phyloP scores from a whole-genome alignment of 2,797 vertebrate genomes.

The Parauchenoglanis ngamensis region DNA sequence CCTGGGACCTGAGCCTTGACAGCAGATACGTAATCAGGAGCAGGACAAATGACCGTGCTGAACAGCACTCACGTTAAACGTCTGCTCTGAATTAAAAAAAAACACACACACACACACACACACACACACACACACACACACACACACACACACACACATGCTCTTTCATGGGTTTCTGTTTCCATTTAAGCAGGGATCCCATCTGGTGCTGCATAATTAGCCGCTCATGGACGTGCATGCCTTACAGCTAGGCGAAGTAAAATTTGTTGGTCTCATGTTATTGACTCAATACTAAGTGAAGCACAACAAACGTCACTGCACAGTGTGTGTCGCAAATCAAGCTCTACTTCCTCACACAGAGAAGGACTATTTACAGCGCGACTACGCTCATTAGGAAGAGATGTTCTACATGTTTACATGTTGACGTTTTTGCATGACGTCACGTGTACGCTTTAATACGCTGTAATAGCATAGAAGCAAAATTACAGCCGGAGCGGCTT shows the following conservation, averaged over 20 bases:
- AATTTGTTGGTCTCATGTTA: constrained; percentile 27
- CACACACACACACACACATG: background rate
- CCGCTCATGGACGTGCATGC: constrained; percentile 29
- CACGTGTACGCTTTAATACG: background rate
- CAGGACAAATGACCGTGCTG: constrained; percentile 32
- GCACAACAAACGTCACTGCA: background rate
- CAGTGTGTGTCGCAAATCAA: background rate
- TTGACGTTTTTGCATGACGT: background rate
- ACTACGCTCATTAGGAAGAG: too few relatives aligned
- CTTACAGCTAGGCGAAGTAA: constrained; percentile 30
- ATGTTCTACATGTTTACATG: background rate
- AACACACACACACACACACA: too few relatives aligned
- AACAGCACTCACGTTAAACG: constrained; percentile 37
- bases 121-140: too few relatives aligned
- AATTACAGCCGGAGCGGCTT: background rate
- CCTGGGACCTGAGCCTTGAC: background rate
- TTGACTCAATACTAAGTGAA: constrained; percentile 18
- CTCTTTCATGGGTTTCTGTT: constrained; percentile 32
- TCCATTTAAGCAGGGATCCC: constrained; percentile 42
- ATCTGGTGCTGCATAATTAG: constrained; percentile 45
- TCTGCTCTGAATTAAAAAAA: constrained; percentile 25
- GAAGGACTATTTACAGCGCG: background rate
- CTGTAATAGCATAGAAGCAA: background rate
- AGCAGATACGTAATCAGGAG: constrained; percentile 33
- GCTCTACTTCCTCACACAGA: background rate